Evolutionary conservation across 2,797 vertebrate genomes (phyloP).

Genomic region (Chelon auratus): DNA sequence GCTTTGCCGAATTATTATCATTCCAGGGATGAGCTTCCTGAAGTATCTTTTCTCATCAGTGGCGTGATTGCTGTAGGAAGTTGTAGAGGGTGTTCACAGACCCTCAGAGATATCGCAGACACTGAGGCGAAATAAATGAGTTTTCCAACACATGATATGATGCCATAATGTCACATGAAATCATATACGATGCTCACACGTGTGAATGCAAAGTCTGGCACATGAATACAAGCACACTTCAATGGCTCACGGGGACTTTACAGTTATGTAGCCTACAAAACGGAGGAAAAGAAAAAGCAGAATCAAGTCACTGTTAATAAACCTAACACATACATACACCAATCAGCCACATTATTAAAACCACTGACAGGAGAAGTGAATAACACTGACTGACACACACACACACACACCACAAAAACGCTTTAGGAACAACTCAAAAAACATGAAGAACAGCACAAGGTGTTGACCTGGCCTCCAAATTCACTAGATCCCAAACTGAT

Average conservation of each 20-base stretch:
- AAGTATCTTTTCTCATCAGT: slow-evolving; percentile 59
- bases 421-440: no score
- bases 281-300: neutral
- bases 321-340: no score
- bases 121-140: slow-evolving; percentile 32
- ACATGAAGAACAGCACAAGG: no score
- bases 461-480: no score
- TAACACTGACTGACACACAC: no score
- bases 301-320: neutral
- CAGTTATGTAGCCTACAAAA: neutral
- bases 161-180: no score
- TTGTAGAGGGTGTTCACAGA: slow-evolving; percentile 23
- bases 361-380: no score
- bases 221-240: neutral
- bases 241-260: neutral
- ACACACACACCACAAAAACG: neutral
- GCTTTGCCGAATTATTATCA: slow-evolving; percentile 48
- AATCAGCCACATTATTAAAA: no score
- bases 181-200: neutral
- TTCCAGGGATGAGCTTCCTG: slow-evolving; percentile 43
- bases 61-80: slow-evolving; percentile 41
- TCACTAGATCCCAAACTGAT: no score
- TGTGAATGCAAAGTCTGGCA: neutral
- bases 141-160: slow-evolving; percentile 5
- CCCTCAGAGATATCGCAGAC: slow-evolving; percentile 28